Evolutionary conservation across 2,797 vertebrate genomes (phyloP).

Genomic region (Orientallactaga sibirica): DNA sequence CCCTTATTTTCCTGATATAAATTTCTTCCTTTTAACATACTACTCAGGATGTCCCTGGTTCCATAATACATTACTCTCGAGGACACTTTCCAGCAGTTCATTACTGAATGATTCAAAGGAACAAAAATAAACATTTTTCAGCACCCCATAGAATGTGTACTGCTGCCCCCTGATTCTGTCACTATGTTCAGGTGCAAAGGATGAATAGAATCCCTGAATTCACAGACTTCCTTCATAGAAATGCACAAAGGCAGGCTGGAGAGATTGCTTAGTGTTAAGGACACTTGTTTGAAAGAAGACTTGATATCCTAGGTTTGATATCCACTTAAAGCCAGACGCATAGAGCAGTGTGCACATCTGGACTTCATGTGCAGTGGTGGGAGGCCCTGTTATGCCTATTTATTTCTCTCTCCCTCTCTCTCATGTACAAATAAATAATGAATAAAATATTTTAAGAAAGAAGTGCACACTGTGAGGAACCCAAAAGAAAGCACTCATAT

Average conservation of each 20-base stretch:
- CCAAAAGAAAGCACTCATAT: neutral
- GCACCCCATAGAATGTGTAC: neutral
- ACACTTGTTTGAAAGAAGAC: too few species aligned
- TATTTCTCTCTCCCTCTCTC: too few species aligned
- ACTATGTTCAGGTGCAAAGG: neutral
- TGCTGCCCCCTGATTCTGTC: neutral
- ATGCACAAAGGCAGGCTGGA: too few species aligned
- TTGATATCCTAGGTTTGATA: too few species aligned
- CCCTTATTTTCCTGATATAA: conserved; percentile 25
- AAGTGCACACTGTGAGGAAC: neutral
- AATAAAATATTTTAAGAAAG: too few species aligned
- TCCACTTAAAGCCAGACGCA: too few species aligned
- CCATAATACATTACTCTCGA: neutral
- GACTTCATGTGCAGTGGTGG: too few species aligned
- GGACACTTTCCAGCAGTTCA: neutral
- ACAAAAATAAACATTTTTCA: neutral
- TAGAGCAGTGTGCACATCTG: too few species aligned
- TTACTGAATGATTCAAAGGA: neutral
- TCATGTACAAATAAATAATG: too few species aligned
- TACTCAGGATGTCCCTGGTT: neutral
- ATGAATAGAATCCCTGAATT: neutral
- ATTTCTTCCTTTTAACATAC: neutral
- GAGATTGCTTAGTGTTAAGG: too few species aligned
- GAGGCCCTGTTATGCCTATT: too few species aligned
- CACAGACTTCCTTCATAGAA: neutral